Base-by-base conservation (phyloP, 2,113 vertebrate species). In the Empidonax alnorum region DNA sequence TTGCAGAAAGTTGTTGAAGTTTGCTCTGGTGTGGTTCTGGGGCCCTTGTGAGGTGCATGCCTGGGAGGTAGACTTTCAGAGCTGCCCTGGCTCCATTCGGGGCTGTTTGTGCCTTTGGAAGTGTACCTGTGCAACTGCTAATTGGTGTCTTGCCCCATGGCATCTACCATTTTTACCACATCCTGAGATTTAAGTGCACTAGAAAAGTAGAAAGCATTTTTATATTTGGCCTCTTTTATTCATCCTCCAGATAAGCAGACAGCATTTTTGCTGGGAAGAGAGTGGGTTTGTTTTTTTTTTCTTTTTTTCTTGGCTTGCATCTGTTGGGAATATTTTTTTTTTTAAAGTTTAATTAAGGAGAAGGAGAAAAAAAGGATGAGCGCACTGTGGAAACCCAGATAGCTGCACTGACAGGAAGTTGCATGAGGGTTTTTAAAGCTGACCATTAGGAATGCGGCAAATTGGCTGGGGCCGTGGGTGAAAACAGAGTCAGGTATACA, bases 331-430 rank as follows among this genome's bases (percentile, higher is more conserved):
- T 72, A 83, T 66, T 66, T 80, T 30, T 27, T 20, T 16, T 68
- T 50, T 50, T 81, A 56, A 76, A 62, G 76, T 76, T 94, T 82
- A 69, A 88, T 93, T 95, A 66, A 93, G 84, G 85, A 84, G 78
- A 80, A 91, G 39, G 65, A 89, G 59, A 59, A 58, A 66, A 78
- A 90, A 91, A 87, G 44, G 68, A 88, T 83, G 61, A 81, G 65
- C 5, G 1, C 3, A 4, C 37, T 46, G 44, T 93, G 75, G 78
- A 91, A 94, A 66, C 21, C 25, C 85, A 79, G 79, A 80, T 93
- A 86, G 67, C 81, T 94, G 74, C 6, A 5, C 63, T 6, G 30
- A 85, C 93, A 97, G 97, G 96, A 97, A 96, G 85, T 46, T 81
- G 66, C 86, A 74, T 81, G 85, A 91, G 73, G 31, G 39, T 55